phyloP scores from a whole-genome alignment of 2,113 vertebrate genomes.

The Sialia sialis region DNA sequence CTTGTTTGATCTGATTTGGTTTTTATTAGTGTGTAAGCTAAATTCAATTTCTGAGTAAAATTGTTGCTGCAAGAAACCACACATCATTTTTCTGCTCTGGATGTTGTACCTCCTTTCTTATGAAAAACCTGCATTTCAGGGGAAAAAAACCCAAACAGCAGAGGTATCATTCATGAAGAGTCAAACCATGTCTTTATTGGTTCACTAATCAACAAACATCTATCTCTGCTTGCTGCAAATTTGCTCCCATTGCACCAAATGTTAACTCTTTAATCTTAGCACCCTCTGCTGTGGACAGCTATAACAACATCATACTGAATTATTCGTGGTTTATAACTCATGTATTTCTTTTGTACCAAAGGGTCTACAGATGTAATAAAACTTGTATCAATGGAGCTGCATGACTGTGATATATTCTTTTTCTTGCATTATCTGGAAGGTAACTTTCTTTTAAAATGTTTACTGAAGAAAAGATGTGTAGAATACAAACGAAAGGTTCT shows the following conservation, averaged over 20 bases:
- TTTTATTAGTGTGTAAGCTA: neutral
- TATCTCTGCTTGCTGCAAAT: neutral
- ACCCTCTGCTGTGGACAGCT: constrained; percentile 46
- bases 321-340: neutral
- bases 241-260: neutral
- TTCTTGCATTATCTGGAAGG: neutral
- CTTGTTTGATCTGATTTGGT: neutral
- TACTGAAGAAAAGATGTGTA: neutral
- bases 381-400: neutral
- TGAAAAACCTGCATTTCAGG: neutral
- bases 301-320: constrained; percentile 4
- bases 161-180: neutral
- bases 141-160: neutral
- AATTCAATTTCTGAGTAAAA: neutral
- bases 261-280: constrained; percentile 46
- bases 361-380: neutral
- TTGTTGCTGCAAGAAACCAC: neutral
- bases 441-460: neutral
- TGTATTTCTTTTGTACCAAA: neutral
- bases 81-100: neutral
- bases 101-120: neutral
- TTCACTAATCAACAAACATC: neutral
- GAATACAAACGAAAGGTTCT: neutral
- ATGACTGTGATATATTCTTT: neutral
- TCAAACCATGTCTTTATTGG: neutral